Evolutionary conservation across 2,113 vertebrate genomes (phyloP).

Genomic region (Pseudonaja textilis): DNA sequence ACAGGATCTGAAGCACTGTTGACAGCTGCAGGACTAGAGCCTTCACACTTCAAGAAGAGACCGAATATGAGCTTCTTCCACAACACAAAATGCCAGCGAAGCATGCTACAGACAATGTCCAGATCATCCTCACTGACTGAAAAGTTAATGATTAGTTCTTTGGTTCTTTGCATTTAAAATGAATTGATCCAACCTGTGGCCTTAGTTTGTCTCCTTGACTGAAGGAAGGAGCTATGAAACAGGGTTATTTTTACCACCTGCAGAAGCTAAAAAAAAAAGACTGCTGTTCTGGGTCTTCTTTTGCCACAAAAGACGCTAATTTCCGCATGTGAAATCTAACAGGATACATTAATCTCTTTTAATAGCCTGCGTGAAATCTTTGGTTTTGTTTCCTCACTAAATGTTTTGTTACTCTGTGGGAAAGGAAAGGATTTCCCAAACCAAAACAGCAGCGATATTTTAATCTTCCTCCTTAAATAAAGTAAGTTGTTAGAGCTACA

Average conservation of each 20-base stretch:
- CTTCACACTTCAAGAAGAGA: background rate
- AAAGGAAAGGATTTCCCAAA: background rate
- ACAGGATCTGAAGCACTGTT: background rate
- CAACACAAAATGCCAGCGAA: background rate
- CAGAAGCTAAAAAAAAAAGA: constrained; percentile 1
- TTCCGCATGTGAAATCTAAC: constrained; percentile 7
- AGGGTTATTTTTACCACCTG: background rate
- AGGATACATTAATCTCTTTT: constrained; percentile 34
- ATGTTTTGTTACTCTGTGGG: background rate
- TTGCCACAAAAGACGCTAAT: constrained; percentile 22
- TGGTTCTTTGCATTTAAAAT: background rate
- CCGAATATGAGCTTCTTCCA: background rate
- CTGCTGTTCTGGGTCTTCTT: background rate
- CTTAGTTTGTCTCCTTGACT: background rate
- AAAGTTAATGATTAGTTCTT: background rate
- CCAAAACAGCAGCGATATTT: background rate
- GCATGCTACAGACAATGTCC: background rate
- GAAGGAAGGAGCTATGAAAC: background rate
- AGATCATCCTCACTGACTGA: background rate
- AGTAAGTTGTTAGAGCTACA: background rate
- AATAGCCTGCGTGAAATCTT: background rate
- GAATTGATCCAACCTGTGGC: background rate
- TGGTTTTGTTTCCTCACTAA: constrained; percentile 21
- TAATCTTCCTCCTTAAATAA: constrained; percentile 4
- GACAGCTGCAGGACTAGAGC: background rate